A percentile compares a stretch with the other conserved stretches of the same genome.
Evolutionary conservation across 2,113 vertebrate species (phyloP).

Genomic region (Carassius carassius): DNA sequence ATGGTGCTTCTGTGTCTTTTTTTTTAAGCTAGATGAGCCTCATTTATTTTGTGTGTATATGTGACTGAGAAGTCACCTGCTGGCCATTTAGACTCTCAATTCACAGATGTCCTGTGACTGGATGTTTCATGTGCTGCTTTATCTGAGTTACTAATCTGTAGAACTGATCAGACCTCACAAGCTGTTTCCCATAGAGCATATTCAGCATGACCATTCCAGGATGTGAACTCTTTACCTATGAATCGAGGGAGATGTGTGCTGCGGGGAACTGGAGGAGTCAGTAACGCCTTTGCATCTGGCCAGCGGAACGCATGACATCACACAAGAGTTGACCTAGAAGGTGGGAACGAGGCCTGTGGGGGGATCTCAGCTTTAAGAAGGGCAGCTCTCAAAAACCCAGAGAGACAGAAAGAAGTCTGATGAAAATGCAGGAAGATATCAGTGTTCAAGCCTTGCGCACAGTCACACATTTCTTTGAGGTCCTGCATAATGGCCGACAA

Average conservation of each 20-base stretch:
- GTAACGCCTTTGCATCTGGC: slow-evolving; percentile 60
- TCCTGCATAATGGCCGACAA: slow-evolving; percentile 58
- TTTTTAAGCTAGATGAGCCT: too few species aligned
- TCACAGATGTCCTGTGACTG: background rate
- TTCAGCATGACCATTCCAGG: slow-evolving; percentile 51
- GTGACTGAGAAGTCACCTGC: background rate
- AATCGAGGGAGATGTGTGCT: slow-evolving; percentile 59
- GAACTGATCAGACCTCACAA: background rate
- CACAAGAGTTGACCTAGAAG: slow-evolving; percentile 59
- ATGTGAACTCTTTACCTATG: slow-evolving; percentile 63
- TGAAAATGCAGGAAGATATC: background rate
- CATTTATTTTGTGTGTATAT: too few species aligned
- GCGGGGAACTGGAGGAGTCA: slow-evolving; percentile 60
- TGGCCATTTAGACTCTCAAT: background rate
- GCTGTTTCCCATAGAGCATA: slow-evolving; percentile 2
- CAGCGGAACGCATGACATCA: slow-evolving; percentile 42
- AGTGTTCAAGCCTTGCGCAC: background rate
- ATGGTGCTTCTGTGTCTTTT: too few species aligned
- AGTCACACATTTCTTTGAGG: slow-evolving; percentile 20
- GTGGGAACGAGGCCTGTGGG: slow-evolving; percentile 39
- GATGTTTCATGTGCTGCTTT: background rate
- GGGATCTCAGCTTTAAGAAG: slow-evolving; percentile 3
- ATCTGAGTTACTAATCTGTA: background rate
- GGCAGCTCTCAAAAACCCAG: slow-evolving; percentile 25
- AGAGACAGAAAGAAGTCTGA: background rate